Evolutionary conservation across 2,888 invertebrate species (phyloP).

Genomic region (Synanthedon vespiformis): DNA sequence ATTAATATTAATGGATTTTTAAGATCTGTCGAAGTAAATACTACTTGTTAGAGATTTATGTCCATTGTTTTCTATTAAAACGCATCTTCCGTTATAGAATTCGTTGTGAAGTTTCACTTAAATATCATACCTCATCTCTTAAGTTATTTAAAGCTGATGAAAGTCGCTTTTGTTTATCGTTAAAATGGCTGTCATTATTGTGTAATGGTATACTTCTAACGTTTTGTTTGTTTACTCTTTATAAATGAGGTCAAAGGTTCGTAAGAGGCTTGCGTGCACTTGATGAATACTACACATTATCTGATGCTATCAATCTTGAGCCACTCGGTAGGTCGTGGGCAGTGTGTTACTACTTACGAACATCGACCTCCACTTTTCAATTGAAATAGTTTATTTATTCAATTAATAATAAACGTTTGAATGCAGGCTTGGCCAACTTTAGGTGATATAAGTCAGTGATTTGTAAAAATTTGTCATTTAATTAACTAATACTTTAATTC

Average conservation of each 20-base stretch:
- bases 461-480: too few relatives aligned
- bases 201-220: too few relatives aligned
- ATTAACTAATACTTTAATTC: too few relatives aligned
- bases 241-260: neutral
- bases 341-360: slow-evolving; percentile 19
- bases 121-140: too few relatives aligned
- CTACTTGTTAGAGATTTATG: neutral
- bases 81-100: too few relatives aligned
- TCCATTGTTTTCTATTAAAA: neutral
- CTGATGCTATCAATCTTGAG: slow-evolving; percentile 29
- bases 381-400: slow-evolving; percentile 21
- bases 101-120: too few relatives aligned
- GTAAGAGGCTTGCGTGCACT: slow-evolving; percentile 9
- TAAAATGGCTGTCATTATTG: too few relatives aligned
- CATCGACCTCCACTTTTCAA: slow-evolving; percentile 22
- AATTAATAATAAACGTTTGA: too few relatives aligned
- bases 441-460: too few relatives aligned
- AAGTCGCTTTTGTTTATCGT: too few relatives aligned
- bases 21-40: neutral
- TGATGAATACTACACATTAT: slow-evolving; percentile 27
- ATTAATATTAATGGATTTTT: neutral
- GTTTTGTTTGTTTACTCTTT: neutral
- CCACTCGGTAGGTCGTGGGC: slow-evolving; percentile 17
- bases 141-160: too few relatives aligned
- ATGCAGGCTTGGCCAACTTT: too few relatives aligned